These are phyloP conservation scores for Chelon labrosus DNA, from an alignment of 2,797 vertebrate genomes.

Conservation along the genomic window DNA sequence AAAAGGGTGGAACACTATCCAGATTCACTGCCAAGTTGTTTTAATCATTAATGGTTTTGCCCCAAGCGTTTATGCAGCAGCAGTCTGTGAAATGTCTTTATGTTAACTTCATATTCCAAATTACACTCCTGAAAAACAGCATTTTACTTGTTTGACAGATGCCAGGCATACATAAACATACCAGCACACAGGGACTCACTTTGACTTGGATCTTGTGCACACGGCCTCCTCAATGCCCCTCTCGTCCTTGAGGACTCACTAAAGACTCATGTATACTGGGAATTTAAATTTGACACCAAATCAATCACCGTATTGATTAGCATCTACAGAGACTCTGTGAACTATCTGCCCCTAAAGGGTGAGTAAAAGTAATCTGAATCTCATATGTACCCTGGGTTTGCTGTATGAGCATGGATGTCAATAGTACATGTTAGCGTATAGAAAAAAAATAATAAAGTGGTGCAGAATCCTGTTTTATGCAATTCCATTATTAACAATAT, in stretches of 20 bases:
- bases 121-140: slow-evolving; percentile 39
- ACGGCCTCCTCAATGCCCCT: slow-evolving; percentile 6
- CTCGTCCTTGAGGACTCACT: slow-evolving; percentile 56
- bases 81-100: slow-evolving; percentile 39
- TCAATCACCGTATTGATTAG: slow-evolving; percentile 67
- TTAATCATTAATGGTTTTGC: slow-evolving; percentile 51
- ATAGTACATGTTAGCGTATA: background rate
- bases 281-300: slow-evolving; percentile 65
- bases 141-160: slow-evolving; percentile 27
- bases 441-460: too few species aligned
- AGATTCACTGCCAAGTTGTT: slow-evolving; percentile 42
- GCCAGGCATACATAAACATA: slow-evolving; percentile 32
- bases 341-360: slow-evolving; percentile 27
- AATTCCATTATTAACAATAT: too few species aligned
- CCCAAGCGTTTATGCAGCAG: slow-evolving; percentile 29
- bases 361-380: slow-evolving; percentile 36
- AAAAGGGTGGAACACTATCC: slow-evolving; percentile 39
- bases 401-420: background rate
- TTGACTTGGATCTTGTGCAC: slow-evolving; percentile 16
- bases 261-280: slow-evolving; percentile 58
- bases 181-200: slow-evolving; percentile 22
- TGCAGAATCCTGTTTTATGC: too few species aligned
- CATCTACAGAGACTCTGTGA: slow-evolving; percentile 43
- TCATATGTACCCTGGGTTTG: background rate
- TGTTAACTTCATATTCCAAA: slow-evolving; percentile 53